These are phyloP conservation scores for Cichladusa arquata DNA, from an alignment of 2,113 vertebrate genomes.

Conservation along the genomic window DNA sequence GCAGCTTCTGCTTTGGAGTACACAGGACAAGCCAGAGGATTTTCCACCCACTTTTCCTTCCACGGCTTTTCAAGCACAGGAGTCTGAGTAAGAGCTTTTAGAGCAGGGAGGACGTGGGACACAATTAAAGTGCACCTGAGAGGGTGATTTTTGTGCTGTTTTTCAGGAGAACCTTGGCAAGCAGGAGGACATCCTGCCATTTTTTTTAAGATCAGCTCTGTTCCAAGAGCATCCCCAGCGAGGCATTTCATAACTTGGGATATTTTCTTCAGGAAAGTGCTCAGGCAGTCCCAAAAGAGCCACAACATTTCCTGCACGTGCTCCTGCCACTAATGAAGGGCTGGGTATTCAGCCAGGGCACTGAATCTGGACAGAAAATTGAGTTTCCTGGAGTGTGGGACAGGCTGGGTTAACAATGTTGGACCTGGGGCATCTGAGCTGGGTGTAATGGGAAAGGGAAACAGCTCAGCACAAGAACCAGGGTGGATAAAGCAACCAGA, in stretches of 20 bases:
- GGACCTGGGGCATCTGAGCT: background rate
- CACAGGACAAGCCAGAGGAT: background rate
- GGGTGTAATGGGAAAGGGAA: conserved; percentile 45
- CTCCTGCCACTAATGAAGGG: background rate
- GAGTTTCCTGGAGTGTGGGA: background rate
- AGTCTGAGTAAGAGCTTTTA: background rate
- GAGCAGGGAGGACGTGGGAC: background rate
- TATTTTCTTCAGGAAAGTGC: conserved; percentile 29
- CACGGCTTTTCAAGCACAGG: background rate
- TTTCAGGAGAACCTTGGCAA: background rate
- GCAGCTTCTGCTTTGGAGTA: background rate
- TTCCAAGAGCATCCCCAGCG: background rate
- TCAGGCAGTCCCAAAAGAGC: conserved; percentile 22
- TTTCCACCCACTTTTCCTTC: background rate
- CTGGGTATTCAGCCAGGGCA: background rate
- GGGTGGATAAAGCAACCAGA: conserved; percentile 8
- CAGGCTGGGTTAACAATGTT: conserved; percentile 1
- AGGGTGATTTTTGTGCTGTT: background rate
- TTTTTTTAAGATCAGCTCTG: background rate
- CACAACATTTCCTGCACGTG: background rate
- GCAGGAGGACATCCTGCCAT: conserved; percentile 9
- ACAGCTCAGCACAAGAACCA: conserved; percentile 33
- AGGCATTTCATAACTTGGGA: background rate
- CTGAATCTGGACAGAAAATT: background rate
- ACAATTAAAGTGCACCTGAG: background rate